Evolutionary conservation across 2,113 vertebrate genomes (phyloP).

Genomic region (Myocastor coypus): DNA sequence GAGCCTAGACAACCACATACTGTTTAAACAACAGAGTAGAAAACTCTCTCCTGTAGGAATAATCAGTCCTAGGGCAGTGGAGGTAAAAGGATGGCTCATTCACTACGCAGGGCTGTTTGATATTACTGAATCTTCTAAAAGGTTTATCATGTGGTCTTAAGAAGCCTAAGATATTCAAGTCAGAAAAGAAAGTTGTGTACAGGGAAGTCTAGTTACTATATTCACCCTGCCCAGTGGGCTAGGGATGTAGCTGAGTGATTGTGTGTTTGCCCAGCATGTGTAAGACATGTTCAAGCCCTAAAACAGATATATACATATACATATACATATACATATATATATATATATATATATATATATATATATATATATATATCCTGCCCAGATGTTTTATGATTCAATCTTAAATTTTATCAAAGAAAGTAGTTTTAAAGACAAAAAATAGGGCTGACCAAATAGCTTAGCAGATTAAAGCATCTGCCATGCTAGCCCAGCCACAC

Average conservation of each 20-base stretch:
- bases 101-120: not conserved
- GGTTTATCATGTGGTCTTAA: not conserved
- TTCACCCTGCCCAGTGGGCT: not conserved
- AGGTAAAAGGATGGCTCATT: not conserved
- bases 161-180: not conserved
- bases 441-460: not conserved
- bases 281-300: too few species aligned
- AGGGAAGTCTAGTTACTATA: not conserved
- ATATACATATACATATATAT: too few species aligned
- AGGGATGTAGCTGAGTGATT: too few species aligned
- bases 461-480: too few species aligned
- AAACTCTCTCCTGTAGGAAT: not conserved
- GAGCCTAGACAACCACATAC: not conserved
- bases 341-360: too few species aligned
- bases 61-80: not conserved
- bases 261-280: too few species aligned
- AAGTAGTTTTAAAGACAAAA: conserved; percentile 14
- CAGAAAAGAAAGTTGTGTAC: not conserved
- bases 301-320: too few species aligned
- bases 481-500: too few species aligned
- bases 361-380: not conserved
- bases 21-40: not conserved
- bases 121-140: not conserved
- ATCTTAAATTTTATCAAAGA: conserved; percentile 31
- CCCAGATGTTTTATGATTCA: not conserved